Evolutionary conservation across 2,113 vertebrate species (phyloP).

Genomic region (Siphamia tubifer): DNA sequence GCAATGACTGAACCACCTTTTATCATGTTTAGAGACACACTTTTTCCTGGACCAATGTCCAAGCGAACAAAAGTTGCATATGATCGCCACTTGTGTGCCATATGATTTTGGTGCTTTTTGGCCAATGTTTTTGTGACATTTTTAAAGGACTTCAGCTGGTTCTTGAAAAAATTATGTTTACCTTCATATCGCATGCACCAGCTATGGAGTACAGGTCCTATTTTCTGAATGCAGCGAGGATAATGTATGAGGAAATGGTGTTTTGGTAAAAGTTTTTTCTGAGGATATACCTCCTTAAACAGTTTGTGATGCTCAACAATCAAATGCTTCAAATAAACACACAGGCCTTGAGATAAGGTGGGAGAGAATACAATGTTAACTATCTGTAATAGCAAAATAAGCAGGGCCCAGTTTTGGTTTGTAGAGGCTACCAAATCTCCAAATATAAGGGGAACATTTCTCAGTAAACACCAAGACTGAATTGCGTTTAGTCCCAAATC

Average conservation of each 20-base stretch:
- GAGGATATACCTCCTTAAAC: not conserved
- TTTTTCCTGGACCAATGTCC: conserved; percentile 3
- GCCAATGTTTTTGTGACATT: not conserved
- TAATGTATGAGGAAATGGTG: too few relatives aligned
- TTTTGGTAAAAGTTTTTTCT: too few relatives aligned
- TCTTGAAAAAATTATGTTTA: conserved; percentile 4
- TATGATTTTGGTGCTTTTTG: not conserved
- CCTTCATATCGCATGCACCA: not conserved
- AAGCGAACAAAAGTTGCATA: not conserved
- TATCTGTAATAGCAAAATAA: conserved; percentile 4
- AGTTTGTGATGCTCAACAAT: too few relatives aligned
- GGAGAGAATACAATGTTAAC: not conserved
- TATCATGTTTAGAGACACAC: not conserved
- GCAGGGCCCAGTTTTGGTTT: not conserved
- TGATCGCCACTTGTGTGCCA: not conserved
- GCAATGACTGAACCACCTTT: conserved; percentile 2
- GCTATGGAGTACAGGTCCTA: not conserved
- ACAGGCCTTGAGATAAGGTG: too few relatives aligned
- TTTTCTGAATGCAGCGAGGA: too few relatives aligned
- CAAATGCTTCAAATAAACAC: too few relatives aligned
- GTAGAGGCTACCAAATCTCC: too few relatives aligned
- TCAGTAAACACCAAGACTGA: not conserved
- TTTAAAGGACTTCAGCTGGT: not conserved
- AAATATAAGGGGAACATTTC: too few relatives aligned
- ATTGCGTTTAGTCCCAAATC: too few relatives aligned